A percentile compares a stretch with the other conserved stretches of the same genome.
These are phyloP conservation scores for Ammospiza maritima DNA, from an alignment of 2,797 vertebrate genomes.

Conservation along the genomic window DNA sequence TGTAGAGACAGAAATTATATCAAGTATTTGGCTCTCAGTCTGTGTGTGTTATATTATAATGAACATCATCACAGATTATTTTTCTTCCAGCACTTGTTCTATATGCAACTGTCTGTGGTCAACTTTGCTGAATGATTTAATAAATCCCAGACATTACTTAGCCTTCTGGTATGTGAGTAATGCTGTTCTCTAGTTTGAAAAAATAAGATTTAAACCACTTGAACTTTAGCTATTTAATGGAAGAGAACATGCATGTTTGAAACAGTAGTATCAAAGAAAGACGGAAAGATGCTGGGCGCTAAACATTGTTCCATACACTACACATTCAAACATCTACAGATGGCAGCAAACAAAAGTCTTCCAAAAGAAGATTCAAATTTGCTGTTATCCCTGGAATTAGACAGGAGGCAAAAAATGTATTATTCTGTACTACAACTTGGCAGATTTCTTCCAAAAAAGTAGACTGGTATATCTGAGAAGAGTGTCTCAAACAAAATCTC, in stretches of 20 bases:
- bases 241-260: conserved; percentile 26
- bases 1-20: not conserved
- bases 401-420: not conserved
- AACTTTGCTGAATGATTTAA: conserved; percentile 66
- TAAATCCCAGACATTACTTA: conserved; percentile 75
- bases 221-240: conserved; percentile 49
- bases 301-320: not conserved
- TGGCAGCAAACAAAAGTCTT: not conserved
- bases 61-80: conserved; percentile 26
- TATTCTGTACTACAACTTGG: not conserved
- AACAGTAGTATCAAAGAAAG: conserved; percentile 22
- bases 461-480: not conserved
- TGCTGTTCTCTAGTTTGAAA: conserved; percentile 50
- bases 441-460: not conserved
- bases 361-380: not conserved
- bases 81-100: conserved; percentile 44
- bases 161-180: conserved; percentile 70
- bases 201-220: conserved; percentile 58
- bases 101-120: conserved; percentile 62
- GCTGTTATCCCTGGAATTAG: not conserved
- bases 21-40: not conserved
- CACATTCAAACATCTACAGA: not conserved
- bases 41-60: not conserved
- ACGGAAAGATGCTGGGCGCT: not conserved
- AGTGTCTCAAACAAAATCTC: not conserved